A percentile compares a stretch with the other conserved stretches of the same genome.
phyloP scores from a whole-genome alignment of 2,113 vertebrate genomes.

The Nyctibius bracteatus region DNA sequence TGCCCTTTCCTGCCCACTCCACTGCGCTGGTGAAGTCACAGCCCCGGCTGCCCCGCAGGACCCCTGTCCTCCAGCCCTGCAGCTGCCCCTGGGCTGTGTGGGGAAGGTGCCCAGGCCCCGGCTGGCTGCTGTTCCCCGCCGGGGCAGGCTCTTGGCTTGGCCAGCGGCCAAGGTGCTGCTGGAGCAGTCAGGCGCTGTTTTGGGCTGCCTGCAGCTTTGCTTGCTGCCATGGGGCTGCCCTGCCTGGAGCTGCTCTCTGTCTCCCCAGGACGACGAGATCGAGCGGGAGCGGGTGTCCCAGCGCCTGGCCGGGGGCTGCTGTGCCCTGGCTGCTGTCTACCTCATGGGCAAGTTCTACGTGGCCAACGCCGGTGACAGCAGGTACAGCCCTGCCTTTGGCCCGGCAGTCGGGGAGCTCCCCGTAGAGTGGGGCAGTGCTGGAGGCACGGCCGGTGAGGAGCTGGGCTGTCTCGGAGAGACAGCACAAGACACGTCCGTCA shows the following conservation, averaged over 20 bases:
- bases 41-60: background rate
- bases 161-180: background rate
- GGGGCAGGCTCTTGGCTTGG: background rate
- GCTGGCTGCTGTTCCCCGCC: background rate
- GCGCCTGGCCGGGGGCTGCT: constrained; percentile 89
- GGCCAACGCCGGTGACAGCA: constrained; percentile 97
- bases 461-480: background rate
- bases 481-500: too few relatives aligned
- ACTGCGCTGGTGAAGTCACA: background rate
- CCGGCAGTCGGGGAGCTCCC: fast-evolving
- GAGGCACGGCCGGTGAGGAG: background rate
- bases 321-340: constrained; percentile 87
- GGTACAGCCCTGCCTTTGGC: constrained; percentile 66
- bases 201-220: background rate
- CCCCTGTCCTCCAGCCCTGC: background rate
- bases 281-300: constrained; percentile 83
- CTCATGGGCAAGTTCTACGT: constrained; percentile 94
- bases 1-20: background rate
- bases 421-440: fast-evolving
- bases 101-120: background rate
- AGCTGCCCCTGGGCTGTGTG: fast-evolving
- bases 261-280: constrained; percentile 87
- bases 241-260: background rate
- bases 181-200: background rate
- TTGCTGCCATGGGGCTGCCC: background rate